These are phyloP conservation scores for Ceryle rudis DNA, from an alignment of 2,797 vertebrate species.

Conservation along the genomic window DNA sequence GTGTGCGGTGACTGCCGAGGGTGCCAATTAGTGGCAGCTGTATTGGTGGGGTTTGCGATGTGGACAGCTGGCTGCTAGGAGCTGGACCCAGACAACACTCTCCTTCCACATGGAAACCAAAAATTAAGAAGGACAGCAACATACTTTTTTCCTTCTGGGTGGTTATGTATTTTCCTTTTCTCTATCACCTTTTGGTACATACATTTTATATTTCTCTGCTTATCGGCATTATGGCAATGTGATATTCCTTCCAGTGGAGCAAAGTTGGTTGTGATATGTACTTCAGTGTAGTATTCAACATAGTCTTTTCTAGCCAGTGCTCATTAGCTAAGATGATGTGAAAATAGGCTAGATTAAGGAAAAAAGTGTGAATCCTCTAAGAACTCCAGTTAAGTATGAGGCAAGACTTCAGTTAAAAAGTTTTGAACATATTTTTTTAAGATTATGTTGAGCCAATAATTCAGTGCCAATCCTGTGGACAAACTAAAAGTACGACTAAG, in stretches of 20 bases:
- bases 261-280: background rate
- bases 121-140: background rate
- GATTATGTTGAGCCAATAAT: background rate
- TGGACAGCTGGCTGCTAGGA: conserved; percentile 34
- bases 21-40: conserved; percentile 58
- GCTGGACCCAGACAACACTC: background rate
- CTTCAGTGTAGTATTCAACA: background rate
- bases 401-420: background rate
- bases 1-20: background rate
- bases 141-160: background rate
- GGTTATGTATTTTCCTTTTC: background rate
- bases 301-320: background rate
- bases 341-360: background rate
- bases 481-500: background rate
- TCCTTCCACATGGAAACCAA: background rate
- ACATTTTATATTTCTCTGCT: background rate
- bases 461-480: background rate
- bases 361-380: background rate
- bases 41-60: background rate
- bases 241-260: background rate
- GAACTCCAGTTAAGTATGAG: background rate
- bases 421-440: background rate
- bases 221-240: background rate
- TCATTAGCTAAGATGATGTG: background rate
- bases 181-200: background rate